Conservation (phyloP, 2,888 invertebrate genomes). For the Allolobophora icterica region DNA sequence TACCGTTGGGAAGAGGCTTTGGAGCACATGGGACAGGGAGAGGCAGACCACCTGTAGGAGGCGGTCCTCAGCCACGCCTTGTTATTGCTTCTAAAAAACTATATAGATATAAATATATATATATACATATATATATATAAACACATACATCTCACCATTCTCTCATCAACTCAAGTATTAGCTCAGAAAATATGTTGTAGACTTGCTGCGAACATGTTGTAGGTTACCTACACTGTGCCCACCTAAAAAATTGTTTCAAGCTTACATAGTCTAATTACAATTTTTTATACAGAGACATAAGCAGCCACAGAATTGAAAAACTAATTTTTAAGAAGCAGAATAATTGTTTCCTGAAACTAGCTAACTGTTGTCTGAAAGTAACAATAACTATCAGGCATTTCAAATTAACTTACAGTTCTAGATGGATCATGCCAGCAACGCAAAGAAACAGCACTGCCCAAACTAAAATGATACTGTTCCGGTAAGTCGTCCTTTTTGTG, state of each 20-base stretch:
- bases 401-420: constrained; percentile 9
- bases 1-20: too few relatives aligned
- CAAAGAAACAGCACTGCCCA: constrained; percentile 3
- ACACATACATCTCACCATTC: too few relatives aligned
- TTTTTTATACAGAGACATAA: not conserved
- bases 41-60: too few relatives aligned
- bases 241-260: not conserved
- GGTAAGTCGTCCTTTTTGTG: not conserved
- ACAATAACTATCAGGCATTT: not conserved
- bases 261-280: not conserved
- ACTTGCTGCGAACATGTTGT: not conserved
- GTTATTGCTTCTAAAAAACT: too few relatives aligned
- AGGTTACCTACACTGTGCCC: not conserved
- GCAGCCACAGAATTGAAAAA: not conserved
- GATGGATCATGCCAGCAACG: not conserved
- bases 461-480: not conserved
- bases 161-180: not conserved
- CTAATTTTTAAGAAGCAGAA: not conserved
- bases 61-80: too few relatives aligned
- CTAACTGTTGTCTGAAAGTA: not conserved
- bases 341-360: too few relatives aligned
- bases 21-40: too few relatives aligned
- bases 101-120: too few relatives aligned
- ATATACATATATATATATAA: too few relatives aligned
- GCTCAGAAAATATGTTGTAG: not conserved